Evolutionary conservation across 2,113 vertebrate genomes (phyloP).

Genomic region (Bubo blakistoni): DNA sequence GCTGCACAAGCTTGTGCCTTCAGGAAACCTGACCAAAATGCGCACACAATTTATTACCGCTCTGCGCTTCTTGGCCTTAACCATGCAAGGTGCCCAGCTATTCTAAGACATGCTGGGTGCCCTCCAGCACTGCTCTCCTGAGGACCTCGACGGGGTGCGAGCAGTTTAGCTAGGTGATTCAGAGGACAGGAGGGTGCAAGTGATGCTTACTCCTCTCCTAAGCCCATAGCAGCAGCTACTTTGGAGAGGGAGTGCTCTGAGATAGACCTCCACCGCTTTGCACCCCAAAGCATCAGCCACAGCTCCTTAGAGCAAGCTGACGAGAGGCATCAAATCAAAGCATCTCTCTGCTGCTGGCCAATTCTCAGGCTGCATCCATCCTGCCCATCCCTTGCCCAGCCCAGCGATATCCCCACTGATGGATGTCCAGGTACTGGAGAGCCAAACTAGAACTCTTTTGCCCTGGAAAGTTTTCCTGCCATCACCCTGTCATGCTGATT

Average conservation of each 20-base stretch:
- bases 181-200: not conserved
- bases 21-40: not conserved
- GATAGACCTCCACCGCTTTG: not conserved
- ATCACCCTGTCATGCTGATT: not conserved
- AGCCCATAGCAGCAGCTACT: not conserved
- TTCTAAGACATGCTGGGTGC: not conserved
- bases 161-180: not conserved
- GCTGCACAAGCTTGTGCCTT: not conserved
- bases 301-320: not conserved
- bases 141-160: not conserved
- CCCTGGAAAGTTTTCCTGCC: not conserved
- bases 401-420: not conserved
- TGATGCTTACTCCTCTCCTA: not conserved
- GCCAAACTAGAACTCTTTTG: not conserved
- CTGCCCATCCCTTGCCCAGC: not conserved
- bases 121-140: not conserved
- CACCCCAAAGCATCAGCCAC: not conserved
- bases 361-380: not conserved
- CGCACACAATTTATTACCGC: not conserved
- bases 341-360: not conserved
- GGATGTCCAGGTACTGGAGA: not conserved
- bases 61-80: not conserved
- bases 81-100: rapidly evolving
- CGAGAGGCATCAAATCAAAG: not conserved
- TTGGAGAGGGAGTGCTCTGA: not conserved